Percentiles rank a stretch among this genome's conserved stretches.
phyloP scores from a whole-genome alignment of 1,140 invertebrate species.

The Mya arenaria region DNA sequence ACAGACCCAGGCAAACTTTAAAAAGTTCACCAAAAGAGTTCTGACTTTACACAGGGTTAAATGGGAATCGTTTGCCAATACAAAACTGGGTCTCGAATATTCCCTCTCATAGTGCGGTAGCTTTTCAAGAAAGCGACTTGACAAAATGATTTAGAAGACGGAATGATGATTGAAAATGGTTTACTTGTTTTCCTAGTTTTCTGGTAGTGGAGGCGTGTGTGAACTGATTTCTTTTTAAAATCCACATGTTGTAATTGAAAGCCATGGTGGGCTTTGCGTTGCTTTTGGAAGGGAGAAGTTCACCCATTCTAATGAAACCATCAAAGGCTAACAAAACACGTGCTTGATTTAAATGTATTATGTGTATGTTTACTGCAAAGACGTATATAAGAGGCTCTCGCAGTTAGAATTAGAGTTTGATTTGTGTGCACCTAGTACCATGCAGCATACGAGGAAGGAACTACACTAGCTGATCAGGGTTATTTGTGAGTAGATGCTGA shows the following conservation, averaged over 20 bases:
- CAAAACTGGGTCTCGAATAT: not conserved
- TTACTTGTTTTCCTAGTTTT: slow-evolving; percentile 18
- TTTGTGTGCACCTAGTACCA: slow-evolving; percentile 1
- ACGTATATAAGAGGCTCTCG: not conserved
- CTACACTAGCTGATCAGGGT: slow-evolving; percentile 1
- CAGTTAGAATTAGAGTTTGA: not conserved
- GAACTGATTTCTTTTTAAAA: not conserved
- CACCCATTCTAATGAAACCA: slow-evolving; percentile 20
- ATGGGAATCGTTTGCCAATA: not conserved
- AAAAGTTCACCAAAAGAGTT: not conserved
- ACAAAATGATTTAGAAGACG: not conserved
- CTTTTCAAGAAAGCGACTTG: slow-evolving; percentile 1
- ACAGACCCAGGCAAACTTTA: not conserved
- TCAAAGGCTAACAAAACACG: not conserved
- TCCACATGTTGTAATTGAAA: not conserved
- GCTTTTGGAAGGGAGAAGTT: not conserved
- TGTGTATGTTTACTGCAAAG: not conserved
- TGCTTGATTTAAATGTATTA: not conserved
- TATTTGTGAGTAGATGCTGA: not conserved
- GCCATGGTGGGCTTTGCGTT: not conserved
- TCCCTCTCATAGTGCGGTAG: not conserved
- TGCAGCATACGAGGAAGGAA: not conserved
- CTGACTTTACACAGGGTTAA: not conserved
- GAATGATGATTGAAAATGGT: slow-evolving; percentile 17
- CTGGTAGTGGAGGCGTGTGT: not conserved